phyloP scores from a whole-genome alignment of 1,140 invertebrate genomes.

The Drosophila guanche region DNA sequence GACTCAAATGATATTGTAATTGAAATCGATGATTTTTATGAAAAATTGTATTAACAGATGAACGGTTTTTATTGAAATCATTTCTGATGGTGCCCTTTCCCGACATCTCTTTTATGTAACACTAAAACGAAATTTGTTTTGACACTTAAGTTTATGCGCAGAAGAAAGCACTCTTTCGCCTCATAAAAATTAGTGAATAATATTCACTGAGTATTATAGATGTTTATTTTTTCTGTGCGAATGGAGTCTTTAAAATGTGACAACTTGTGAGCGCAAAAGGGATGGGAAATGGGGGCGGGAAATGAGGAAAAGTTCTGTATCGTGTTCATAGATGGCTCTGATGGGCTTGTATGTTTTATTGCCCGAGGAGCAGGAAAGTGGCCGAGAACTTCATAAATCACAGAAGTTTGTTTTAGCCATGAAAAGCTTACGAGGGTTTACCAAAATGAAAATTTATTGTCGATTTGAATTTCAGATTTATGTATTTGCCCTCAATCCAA shows the following conservation, averaged over 20 bases:
- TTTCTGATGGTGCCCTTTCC: constrained; percentile 21
- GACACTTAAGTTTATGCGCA: constrained; percentile 46
- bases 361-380: constrained; percentile 62
- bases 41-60: constrained; percentile 63
- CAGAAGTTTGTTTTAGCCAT: constrained; percentile 78
- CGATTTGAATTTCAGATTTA: constrained; percentile 76
- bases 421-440: constrained; percentile 80
- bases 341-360: constrained; percentile 70
- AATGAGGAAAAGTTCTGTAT: constrained; percentile 55
- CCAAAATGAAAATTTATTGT: constrained; percentile 82
- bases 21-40: constrained; percentile 68
- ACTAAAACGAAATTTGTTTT: constrained; percentile 31
- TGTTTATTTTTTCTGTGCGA: constrained; percentile 2
- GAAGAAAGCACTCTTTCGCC: constrained; percentile 25
- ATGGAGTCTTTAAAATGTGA: constrained; percentile 64
- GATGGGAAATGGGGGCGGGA: too few relatives aligned
- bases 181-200: constrained; percentile 47
- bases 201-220: constrained; percentile 8
- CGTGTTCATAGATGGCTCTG: constrained; percentile 51
- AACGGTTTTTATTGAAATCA: constrained; percentile 50
- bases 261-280: constrained; percentile 42
- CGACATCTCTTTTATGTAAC: not conserved
- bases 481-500: constrained; percentile 39
- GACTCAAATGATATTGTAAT: constrained; percentile 50
- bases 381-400: constrained; percentile 78